Conservation (phyloP, 2,113 vertebrate genomes). For the Semicossyphus pulcher region DNA sequence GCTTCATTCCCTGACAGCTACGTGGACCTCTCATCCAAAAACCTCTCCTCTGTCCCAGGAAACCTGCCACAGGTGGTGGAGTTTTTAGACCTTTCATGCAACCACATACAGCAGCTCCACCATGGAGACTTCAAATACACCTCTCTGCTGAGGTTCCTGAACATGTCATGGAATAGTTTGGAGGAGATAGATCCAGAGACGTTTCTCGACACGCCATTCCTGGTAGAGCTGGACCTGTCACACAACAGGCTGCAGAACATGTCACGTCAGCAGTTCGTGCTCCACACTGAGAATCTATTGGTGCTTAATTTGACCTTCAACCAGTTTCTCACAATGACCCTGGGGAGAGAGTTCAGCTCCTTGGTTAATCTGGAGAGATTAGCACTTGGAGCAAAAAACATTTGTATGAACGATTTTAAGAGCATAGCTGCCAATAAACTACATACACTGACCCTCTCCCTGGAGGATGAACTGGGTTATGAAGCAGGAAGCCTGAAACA, state of each 20-base stretch:
- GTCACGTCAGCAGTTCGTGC: constrained; percentile 74
- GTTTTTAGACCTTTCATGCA: constrained; percentile 85
- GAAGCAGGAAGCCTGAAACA: constrained; percentile 78
- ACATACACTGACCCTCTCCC: constrained; percentile 78
- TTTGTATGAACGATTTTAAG: constrained; percentile 79
- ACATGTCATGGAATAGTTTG: constrained; percentile 87
- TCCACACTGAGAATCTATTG: constrained; percentile 68
- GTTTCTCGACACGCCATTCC: constrained; percentile 82
- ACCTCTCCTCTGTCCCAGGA: constrained; percentile 73
- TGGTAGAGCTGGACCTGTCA: constrained; percentile 88
- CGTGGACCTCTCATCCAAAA: constrained; percentile 67
- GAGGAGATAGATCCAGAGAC: constrained; percentile 72
- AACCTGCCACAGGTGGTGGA: constrained; percentile 54
- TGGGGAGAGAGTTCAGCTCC: constrained; percentile 84
- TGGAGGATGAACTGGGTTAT: constrained; percentile 76
- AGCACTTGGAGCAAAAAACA: constrained; percentile 80
- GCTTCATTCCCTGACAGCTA: not conserved
- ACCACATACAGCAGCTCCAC: constrained; percentile 82
- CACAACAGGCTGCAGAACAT: constrained; percentile 85
- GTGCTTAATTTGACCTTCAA: constrained; percentile 88
- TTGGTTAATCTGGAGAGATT: constrained; percentile 83
- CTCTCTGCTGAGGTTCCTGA: constrained; percentile 81
- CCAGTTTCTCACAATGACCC: constrained; percentile 78
- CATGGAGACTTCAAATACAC: constrained; percentile 77
- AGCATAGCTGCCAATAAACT: constrained; percentile 78